Conservation (phyloP, 2,888 invertebrate species). For the Bibio marci region DNA sequence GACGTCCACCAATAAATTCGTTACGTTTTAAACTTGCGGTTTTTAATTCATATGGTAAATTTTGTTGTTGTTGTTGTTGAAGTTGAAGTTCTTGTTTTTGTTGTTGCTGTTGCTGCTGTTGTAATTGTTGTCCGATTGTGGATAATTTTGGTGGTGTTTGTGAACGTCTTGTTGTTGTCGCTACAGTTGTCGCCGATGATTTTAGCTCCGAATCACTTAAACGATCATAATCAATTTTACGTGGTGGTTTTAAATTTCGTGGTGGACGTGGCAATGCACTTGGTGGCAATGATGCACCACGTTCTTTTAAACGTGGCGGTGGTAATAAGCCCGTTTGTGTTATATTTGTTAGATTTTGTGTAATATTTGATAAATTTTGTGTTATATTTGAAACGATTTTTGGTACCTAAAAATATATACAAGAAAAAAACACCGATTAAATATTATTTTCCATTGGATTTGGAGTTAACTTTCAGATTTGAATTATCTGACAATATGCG, state of each 20-base stretch:
- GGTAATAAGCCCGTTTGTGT: conserved; percentile 5
- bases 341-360: conserved; percentile 4
- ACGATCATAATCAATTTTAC: conserved; percentile 14
- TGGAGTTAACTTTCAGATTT: background rate
- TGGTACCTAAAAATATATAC: conserved; percentile 6
- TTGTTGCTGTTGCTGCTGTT: too few species aligned
- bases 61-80: conserved; percentile 6
- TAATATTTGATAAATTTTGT: too few species aligned
- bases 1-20: conserved; percentile 4
- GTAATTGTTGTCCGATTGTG: too few species aligned
- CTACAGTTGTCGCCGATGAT: too few species aligned
- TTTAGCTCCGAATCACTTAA: conserved; percentile 12
- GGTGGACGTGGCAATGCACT: conserved; percentile 14
- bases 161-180: conserved; percentile 5
- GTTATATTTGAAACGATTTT: conserved; percentile 4
- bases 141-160: conserved; percentile 11
- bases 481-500: too few species aligned
- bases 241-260: conserved; percentile 11
- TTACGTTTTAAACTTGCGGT: conserved; percentile 10
- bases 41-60: conserved; percentile 11
- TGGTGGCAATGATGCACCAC: conserved; percentile 13
- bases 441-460: too few species aligned
- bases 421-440: background rate
- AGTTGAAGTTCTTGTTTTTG: conserved; percentile 5
- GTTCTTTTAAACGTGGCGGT: conserved; percentile 9